Evolutionary conservation across 2,113 vertebrate species (phyloP).

Genomic region (Nothoprocta pentlandii): DNA sequence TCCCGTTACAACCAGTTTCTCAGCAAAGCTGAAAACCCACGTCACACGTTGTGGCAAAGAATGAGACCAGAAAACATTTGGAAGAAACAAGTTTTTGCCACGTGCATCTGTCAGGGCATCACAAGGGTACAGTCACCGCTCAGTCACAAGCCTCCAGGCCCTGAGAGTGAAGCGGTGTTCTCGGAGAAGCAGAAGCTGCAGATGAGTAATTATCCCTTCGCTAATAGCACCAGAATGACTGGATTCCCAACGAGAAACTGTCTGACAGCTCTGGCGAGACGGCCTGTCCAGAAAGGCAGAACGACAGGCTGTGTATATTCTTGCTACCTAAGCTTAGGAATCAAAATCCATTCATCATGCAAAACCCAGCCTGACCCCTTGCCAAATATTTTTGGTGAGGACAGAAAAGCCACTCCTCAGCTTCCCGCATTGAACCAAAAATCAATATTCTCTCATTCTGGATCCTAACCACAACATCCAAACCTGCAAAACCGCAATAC

Average conservation of each 20-base stretch:
- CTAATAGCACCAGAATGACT: not conserved
- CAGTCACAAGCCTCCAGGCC: not conserved
- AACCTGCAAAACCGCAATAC: not conserved
- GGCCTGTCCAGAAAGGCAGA: not conserved
- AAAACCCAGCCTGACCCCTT: not conserved
- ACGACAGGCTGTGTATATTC: fast-evolving
- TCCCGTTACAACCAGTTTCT: not conserved
- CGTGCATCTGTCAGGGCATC: not conserved
- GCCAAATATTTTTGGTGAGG: not conserved
- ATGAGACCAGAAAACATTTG: fast-evolving
- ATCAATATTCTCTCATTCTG: not conserved
- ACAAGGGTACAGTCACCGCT: not conserved
- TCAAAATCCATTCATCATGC: not conserved
- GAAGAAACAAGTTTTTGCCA: not conserved
- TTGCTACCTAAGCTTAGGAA: not conserved
- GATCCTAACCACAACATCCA: not conserved
- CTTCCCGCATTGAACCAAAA: not conserved
- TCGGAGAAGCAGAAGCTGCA: not conserved
- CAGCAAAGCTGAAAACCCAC: not conserved
- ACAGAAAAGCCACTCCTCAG: not conserved
- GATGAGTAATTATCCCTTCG: constrained; percentile 10
- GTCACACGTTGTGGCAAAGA: fast-evolving
- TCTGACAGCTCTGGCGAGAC: not conserved
- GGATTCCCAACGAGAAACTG: not conserved
- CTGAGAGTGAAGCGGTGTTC: fast-evolving